phyloP scores from a whole-genome alignment of 2,888 invertebrate species.

The Drosophila engyochracea region DNA sequence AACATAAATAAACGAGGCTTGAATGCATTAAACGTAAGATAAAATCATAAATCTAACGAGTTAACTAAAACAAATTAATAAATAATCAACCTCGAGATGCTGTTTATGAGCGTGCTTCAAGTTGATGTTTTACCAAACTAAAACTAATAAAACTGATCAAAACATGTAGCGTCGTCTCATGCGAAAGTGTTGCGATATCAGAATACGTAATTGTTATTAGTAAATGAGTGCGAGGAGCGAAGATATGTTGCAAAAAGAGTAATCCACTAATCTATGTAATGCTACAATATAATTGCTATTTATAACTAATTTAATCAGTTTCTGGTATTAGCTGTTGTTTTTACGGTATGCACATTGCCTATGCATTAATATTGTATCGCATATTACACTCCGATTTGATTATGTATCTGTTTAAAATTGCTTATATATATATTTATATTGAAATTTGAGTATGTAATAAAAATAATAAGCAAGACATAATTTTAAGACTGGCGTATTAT shows the following conservation, averaged over 20 bases:
- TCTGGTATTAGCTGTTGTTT: neutral
- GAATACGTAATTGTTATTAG: constrained; percentile 14
- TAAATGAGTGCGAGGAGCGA: constrained; percentile 9
- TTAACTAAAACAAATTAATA: constrained; percentile 4
- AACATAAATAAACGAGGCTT: constrained; percentile 73
- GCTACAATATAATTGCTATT: constrained; percentile 9
- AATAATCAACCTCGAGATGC: constrained; percentile 18
- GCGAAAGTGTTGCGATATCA: constrained; percentile 5
- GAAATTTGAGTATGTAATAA: neutral
- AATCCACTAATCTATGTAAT: constrained; percentile 29
- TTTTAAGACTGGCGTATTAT: neutral
- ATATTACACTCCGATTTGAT: neutral
- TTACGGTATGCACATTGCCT: constrained; percentile 11
- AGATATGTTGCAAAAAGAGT: constrained; percentile 3
- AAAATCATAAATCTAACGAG: constrained; percentile 5
- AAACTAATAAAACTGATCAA: neutral
- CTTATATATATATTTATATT: neutral
- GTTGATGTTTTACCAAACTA: constrained; percentile 6
- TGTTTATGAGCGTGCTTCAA: constrained; percentile 31
- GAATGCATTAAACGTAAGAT: constrained; percentile 37
- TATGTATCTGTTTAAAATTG: neutral
- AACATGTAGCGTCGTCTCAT: constrained; percentile 9
- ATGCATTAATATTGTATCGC: constrained; percentile 15
- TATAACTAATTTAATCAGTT: constrained; percentile 11
- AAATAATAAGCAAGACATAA: neutral